phyloP scores from a whole-genome alignment of 2,888 invertebrate genomes.

The Spisula subtruncata region DNA sequence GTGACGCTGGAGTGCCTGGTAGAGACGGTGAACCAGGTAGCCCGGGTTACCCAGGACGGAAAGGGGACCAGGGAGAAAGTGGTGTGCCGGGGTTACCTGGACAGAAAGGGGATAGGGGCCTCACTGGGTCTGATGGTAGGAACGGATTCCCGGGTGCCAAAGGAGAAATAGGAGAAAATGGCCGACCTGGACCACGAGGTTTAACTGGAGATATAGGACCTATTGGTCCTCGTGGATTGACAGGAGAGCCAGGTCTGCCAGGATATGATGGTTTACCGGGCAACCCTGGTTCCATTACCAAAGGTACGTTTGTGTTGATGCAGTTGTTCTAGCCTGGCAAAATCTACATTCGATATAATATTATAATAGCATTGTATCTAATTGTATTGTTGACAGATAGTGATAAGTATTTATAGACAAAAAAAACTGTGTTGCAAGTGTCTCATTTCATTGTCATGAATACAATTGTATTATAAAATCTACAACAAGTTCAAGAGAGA shows the following conservation, averaged over 20 bases:
- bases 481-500: no score
- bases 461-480: no score
- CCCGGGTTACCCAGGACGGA: conserved; percentile 39
- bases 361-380: no score
- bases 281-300: conserved; percentile 66
- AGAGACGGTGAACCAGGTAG: conserved; percentile 34
- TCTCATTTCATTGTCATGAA: no score
- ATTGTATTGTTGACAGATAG: no score
- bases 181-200: conserved; percentile 33
- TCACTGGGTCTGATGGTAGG: conserved; percentile 41
- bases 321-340: no score
- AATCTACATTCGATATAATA: no score
- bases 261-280: conserved; percentile 49
- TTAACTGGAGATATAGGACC: conserved; percentile 34
- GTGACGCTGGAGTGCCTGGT: conserved; percentile 49
- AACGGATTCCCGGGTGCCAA: conserved; percentile 30
- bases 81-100: conserved; percentile 56
- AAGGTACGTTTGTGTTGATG: conserved; percentile 31
- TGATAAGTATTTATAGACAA: no score
- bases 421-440: no score
- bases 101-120: conserved; percentile 43
- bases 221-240: background rate
- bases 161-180: conserved; percentile 27
- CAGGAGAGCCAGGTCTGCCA: conserved; percentile 30
- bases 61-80: conserved; percentile 42